These are phyloP conservation scores for Patiria miniata DNA, from an alignment of 35 echinoderm and acorn worm genomes.

Conservation along the genomic window DNA sequence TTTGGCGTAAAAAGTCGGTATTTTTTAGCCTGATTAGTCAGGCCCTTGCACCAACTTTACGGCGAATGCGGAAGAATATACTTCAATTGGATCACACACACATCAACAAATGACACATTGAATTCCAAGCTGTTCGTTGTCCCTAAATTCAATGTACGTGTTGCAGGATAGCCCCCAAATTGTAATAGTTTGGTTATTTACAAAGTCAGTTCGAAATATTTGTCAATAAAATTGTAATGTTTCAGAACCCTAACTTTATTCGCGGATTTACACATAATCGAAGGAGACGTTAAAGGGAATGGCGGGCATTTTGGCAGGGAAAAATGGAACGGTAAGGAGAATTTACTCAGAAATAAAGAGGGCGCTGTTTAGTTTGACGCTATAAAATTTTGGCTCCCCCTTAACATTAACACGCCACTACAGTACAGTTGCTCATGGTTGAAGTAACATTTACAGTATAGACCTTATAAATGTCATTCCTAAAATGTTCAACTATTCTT, in stretches of 20 bases:
- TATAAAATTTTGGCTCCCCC: neutral
- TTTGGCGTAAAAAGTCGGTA: constrained; percentile 24
- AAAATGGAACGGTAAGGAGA: constrained; percentile 20
- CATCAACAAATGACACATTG: constrained; percentile 5
- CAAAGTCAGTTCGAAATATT: too few relatives aligned
- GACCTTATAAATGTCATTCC: too few relatives aligned
- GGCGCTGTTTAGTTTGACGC: constrained; percentile 6
- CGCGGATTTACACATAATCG: constrained; percentile 1
- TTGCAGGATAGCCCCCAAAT: neutral
- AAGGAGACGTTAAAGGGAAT: constrained; percentile 21
- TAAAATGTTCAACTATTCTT: too few relatives aligned
- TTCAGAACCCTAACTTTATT: neutral
- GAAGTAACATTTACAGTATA: too few relatives aligned
- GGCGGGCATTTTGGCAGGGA: constrained; percentile 50
- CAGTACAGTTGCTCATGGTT: too few relatives aligned
- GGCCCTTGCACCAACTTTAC: constrained; percentile 41
- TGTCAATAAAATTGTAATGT: too few relatives aligned
- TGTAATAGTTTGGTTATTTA: too few relatives aligned
- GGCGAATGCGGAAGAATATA: constrained; percentile 43
- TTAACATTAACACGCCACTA: too few relatives aligned
- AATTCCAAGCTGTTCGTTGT: too few relatives aligned
- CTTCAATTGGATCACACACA: neutral
- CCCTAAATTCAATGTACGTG: too few relatives aligned
- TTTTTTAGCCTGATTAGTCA: constrained; percentile 49
- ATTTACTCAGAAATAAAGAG: neutral